These are phyloP conservation scores for Dolichotis patagonum DNA, from an alignment of 2,113 vertebrate species.

Conservation along the genomic window DNA sequence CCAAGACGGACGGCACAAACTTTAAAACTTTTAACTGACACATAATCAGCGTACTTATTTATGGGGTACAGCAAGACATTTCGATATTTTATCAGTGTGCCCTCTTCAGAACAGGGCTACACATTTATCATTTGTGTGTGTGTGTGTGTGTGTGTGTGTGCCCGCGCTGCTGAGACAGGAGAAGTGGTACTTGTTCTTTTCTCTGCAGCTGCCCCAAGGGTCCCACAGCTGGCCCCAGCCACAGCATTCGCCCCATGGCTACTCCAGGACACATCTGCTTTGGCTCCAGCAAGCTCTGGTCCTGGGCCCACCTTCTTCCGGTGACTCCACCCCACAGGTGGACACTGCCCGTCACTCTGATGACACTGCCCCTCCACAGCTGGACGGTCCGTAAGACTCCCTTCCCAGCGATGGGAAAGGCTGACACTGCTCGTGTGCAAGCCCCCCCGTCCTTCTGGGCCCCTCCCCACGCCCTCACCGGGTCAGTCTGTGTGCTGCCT, in stretches of 20 bases:
- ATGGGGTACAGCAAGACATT: neutral
- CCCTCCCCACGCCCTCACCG: neutral
- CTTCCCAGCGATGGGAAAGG: neutral
- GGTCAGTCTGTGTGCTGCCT: neutral
- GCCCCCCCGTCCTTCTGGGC: neutral
- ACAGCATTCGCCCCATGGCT: neutral
- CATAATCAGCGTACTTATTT: neutral
- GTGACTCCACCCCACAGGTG: neutral
- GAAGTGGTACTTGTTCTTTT: neutral
- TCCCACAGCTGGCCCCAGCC: neutral
- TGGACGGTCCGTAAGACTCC: neutral
- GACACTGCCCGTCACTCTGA: neutral
- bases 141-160: neutral
- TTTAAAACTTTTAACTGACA: neutral
- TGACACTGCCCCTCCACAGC: neutral
- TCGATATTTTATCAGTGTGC: neutral
- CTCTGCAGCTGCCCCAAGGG: neutral
- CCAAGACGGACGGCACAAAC: neutral
- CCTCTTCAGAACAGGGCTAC: neutral
- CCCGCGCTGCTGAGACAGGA: too few relatives aligned
- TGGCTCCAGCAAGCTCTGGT: neutral
- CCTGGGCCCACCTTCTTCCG: neutral
- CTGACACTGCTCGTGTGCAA: neutral
- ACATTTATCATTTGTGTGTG: neutral
- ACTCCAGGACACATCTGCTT: neutral